These are phyloP conservation scores for Therioaphis trifolii DNA, from an alignment of 2,888 invertebrate species.

Conservation along the genomic window DNA sequence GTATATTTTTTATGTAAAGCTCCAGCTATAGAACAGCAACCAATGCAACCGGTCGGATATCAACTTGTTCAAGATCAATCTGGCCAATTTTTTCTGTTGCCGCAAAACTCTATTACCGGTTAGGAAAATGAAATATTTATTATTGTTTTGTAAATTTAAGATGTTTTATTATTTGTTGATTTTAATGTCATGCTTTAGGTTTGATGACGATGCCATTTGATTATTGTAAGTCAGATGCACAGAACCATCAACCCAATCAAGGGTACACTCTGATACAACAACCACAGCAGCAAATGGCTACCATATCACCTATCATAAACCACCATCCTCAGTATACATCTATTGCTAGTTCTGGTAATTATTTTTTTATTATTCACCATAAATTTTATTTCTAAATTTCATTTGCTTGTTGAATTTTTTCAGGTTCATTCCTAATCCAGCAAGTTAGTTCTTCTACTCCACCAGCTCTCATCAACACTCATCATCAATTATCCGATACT, in stretches of 20 bases:
- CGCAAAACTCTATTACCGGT: slow-evolving; percentile 57
- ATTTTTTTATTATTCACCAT: slow-evolving; percentile 22
- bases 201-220: slow-evolving; percentile 57
- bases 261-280: slow-evolving; percentile 54
- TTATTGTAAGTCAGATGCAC: slow-evolving; percentile 54
- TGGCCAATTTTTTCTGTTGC: slow-evolving; percentile 50
- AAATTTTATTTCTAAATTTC: background rate
- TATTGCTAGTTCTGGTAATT: slow-evolving; percentile 53
- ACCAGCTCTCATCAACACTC: slow-evolving; percentile 47
- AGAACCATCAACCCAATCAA: slow-evolving; percentile 49
- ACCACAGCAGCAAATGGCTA: slow-evolving; percentile 49
- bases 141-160: background rate
- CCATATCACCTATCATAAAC: slow-evolving; percentile 48
- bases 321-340: slow-evolving; percentile 56
- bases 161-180: background rate
- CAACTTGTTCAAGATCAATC: slow-evolving; percentile 57
- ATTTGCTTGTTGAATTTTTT: background rate
- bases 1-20: slow-evolving; percentile 44
- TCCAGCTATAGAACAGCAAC: slow-evolving; percentile 50
- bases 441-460: slow-evolving; percentile 54
- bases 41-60: slow-evolving; percentile 48
- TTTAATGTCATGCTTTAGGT: slow-evolving; percentile 9
- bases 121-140: slow-evolving; percentile 14
- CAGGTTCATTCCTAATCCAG: slow-evolving; percentile 50
- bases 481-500: slow-evolving; percentile 39